phyloP scores from a whole-genome alignment of 2,113 vertebrate genomes.

The Anolis sagrei region DNA sequence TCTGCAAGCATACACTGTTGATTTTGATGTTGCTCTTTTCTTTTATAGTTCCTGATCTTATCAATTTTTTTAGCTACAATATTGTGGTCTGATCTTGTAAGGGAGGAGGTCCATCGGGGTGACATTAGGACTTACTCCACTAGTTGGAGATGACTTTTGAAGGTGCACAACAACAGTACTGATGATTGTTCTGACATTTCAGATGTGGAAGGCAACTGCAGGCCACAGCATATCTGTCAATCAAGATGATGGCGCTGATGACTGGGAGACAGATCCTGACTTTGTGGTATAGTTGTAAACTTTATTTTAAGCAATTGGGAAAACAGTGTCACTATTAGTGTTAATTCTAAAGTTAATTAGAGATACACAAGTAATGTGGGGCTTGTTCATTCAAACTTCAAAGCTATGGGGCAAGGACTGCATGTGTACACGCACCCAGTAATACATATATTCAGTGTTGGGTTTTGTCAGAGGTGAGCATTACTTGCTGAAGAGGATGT shows the following conservation, averaged over 20 bases:
- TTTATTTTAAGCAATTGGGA: not conserved
- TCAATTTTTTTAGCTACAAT: too few species aligned
- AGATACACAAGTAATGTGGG: not conserved
- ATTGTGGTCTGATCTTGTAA: too few species aligned
- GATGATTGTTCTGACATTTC: conserved; percentile 60
- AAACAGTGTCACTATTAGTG: not conserved
- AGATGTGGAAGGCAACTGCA: conserved; percentile 96
- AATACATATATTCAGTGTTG: not conserved
- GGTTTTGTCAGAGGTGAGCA: not conserved
- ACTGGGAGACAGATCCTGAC: conserved; percentile 98
- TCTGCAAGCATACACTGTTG: too few species aligned
- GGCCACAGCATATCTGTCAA: conserved; percentile 82
- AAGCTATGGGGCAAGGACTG: not conserved
- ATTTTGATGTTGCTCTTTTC: too few species aligned
- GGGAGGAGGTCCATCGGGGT: too few species aligned
- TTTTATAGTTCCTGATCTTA: too few species aligned
- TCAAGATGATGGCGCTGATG: conserved; percentile 83
- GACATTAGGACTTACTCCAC: too few species aligned
- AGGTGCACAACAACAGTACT: too few species aligned
- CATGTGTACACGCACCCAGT: not conserved
- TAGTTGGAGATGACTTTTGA: too few species aligned
- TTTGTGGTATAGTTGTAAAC: conserved; percentile 85
- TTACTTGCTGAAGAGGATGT: not conserved
- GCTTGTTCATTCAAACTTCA: not conserved
- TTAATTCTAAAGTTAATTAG: not conserved